Evolutionary conservation across 2,888 invertebrate species (phyloP).

Genomic region (Dryadula phaetusa): DNA sequence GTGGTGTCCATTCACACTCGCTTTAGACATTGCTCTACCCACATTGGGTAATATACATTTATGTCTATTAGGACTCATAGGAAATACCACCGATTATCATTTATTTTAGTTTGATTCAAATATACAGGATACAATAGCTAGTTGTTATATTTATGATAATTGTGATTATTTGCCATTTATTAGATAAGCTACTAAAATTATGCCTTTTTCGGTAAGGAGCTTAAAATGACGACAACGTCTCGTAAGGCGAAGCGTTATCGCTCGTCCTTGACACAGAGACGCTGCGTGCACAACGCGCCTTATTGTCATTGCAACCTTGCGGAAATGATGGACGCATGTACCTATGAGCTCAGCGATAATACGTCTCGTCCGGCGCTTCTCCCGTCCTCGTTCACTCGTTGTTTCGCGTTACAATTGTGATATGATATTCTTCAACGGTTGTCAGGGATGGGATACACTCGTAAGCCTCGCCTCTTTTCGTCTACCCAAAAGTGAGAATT

Average conservation of each 20-base stretch:
- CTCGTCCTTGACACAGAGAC: constrained; percentile 83
- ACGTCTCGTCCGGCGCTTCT: constrained; percentile 52
- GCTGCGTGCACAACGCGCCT: constrained; percentile 76
- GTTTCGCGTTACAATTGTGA: background rate
- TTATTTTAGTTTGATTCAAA: background rate
- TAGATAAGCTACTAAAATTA: background rate
- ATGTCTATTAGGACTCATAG: too few relatives aligned
- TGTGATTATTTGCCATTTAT: background rate
- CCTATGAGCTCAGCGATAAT: constrained; percentile 63
- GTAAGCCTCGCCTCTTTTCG: constrained; percentile 20
- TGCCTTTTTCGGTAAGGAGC: constrained; percentile 36
- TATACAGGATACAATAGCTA: background rate
- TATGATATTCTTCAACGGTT: background rate
- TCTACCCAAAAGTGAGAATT: constrained; percentile 47
- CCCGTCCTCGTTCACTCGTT: constrained; percentile 11
- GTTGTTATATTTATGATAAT: background rate
- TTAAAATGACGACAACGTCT: constrained; percentile 52
- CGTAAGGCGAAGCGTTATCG: constrained; percentile 73
- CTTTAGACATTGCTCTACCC: constrained; percentile 46
- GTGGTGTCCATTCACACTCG: constrained; percentile 57
- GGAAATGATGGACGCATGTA: constrained; percentile 61
- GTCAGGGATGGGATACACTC: background rate
- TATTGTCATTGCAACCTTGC: constrained; percentile 82
- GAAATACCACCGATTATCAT: background rate
- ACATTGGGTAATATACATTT: too few relatives aligned